Evolutionary conservation across 2,888 invertebrate genomes (phyloP), one percentile per base, ranked within the genome.

Genomic region (Eueremaeus valkanovi): DNA sequence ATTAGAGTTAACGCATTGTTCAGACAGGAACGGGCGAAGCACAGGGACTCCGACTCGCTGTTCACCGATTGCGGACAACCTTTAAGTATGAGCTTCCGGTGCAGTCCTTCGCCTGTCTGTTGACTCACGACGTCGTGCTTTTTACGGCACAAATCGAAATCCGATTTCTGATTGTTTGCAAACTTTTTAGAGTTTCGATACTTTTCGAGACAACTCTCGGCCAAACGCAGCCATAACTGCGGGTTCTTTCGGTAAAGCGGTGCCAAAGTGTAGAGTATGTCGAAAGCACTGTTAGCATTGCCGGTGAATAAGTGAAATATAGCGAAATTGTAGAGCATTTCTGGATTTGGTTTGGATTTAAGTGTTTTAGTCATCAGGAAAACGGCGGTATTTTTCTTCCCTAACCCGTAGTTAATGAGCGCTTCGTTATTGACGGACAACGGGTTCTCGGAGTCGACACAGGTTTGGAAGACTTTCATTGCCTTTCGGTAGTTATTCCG

Each of bases 151-250:
- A 88, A 84, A 81, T 88, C 87, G 79, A 89, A 87, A 82, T 89
- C 61, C 31, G 33, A 18, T 27, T 33, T 61, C 3, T 24, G 88
- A 73, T 73, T 33, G 16, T 29, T 72, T 8, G 27, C 55, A 11
- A 27, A 55, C 55, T n/a, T 11, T 55, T 27, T 55, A 9, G 24
- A 9, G 36, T 73, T 73, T 1, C 58, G 33, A 24, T 73, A 45
- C 18, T 77, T 63, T 70, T 72, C 70, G 27, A 78, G 81, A 77
- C 83, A 84, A 82, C 95, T 94, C 84, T 97, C 97, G 0, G 96
- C 95, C 81, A 97, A 86, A 80, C 96, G 87, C 76, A 95, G 85
- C 96, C 97, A 98, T 55, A 97, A 87, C 75, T 92, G 87, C 3
- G 95, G 92, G 84, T 95, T 95, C 80, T 90, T 90, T 78, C 92